These are phyloP conservation scores for Thumatha senex DNA, from an alignment of 2,888 invertebrate genomes.

Conservation along the genomic window DNA sequence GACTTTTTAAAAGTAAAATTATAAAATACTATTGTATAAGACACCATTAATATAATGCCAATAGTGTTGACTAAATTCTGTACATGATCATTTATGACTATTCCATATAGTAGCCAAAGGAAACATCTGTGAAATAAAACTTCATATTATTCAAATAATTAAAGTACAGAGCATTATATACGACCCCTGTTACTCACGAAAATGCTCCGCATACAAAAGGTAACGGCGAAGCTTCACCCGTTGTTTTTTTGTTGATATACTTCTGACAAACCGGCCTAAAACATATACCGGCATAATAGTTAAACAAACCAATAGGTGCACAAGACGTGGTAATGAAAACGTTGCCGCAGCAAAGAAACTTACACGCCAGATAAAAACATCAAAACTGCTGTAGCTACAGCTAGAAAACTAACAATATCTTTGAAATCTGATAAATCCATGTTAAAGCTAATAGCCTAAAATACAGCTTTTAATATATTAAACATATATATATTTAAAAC, in stretches of 20 bases:
- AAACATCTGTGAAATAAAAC: slow-evolving; percentile 84
- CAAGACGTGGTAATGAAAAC: slow-evolving; percentile 1
- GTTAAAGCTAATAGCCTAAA: not conserved
- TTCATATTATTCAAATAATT: not conserved
- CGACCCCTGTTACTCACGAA: slow-evolving; percentile 83
- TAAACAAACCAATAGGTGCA: not conserved
- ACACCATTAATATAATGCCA: slow-evolving; percentile 87
- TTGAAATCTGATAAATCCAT: slow-evolving; percentile 51
- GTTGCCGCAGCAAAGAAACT: slow-evolving; percentile 59
- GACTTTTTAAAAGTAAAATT: slow-evolving; percentile 89
- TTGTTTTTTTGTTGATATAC: slow-evolving; percentile 88
- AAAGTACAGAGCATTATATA: not conserved
- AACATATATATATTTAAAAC: too few species aligned
- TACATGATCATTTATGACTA: slow-evolving; percentile 87
- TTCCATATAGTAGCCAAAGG: slow-evolving; percentile 92
- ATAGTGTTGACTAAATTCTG: slow-evolving; percentile 90
- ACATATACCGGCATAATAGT: slow-evolving; percentile 36
- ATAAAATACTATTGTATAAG: slow-evolving; percentile 88
- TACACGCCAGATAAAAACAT: slow-evolving; percentile 95
- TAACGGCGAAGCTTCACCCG: slow-evolving; percentile 89
- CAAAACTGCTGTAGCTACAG: slow-evolving; percentile 90
- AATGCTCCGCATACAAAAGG: slow-evolving; percentile 91
- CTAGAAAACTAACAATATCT: slow-evolving; percentile 66
- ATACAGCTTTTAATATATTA: too few species aligned
- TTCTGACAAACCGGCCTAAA: slow-evolving; percentile 90